Evolutionary conservation across 1,140 invertebrate genomes (phyloP).

Genomic region (Drosophila nigrodunni): DNA sequence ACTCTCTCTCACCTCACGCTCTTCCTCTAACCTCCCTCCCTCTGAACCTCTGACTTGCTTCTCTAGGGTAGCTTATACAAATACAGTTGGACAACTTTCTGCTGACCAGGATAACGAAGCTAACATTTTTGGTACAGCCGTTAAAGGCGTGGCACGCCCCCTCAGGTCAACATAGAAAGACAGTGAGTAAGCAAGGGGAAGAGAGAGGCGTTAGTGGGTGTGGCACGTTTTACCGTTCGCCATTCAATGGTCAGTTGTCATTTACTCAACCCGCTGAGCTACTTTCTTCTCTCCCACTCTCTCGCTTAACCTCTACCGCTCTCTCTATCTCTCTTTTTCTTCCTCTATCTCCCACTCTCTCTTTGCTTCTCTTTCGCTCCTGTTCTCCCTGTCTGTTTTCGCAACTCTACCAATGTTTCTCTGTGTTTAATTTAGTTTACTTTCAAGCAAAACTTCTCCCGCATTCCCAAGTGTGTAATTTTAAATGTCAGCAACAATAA

Average conservation of each 20-base stretch:
- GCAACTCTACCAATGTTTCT: constrained; percentile 12
- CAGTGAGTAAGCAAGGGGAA: background rate
- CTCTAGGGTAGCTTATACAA: constrained; percentile 58
- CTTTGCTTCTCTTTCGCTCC: background rate
- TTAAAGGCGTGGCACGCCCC: constrained; percentile 17
- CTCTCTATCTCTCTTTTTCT: background rate
- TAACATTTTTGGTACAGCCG: constrained; percentile 13
- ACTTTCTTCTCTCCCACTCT: background rate
- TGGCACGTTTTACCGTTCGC: constrained; percentile 58
- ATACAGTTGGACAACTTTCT: constrained; percentile 73
- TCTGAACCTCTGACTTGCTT: background rate
- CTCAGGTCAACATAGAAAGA: constrained; percentile 6
- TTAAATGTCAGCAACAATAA: constrained; percentile 78
- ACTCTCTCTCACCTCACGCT: background rate
- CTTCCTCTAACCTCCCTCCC: background rate
- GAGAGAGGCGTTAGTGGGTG: background rate
- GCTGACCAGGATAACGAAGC: constrained; percentile 71
- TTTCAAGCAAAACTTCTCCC: constrained; percentile 65
- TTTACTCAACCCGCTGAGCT: constrained; percentile 14
- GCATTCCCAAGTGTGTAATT: constrained; percentile 78
- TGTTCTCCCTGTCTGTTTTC: too few relatives aligned
- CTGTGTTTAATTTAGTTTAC: constrained; percentile 76
- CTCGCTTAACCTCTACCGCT: constrained; percentile 4
- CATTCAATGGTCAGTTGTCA: constrained; percentile 62
- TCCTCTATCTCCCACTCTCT: background rate